phyloP scores from a whole-genome alignment of 2,113 vertebrate species.

The Pterocles orientalis region DNA sequence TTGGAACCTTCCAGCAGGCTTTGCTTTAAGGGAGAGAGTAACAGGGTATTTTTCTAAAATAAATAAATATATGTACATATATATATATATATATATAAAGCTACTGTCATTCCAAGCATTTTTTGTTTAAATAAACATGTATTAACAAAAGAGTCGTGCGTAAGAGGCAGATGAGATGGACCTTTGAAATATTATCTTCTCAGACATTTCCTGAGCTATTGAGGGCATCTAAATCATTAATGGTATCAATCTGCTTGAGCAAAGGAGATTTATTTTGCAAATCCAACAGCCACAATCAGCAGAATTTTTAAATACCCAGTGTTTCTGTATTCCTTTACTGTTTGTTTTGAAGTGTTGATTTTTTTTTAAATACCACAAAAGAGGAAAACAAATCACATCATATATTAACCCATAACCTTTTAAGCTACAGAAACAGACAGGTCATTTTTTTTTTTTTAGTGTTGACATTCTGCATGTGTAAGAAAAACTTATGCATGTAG shows the following conservation, averaged over 20 bases:
- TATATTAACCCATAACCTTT: conserved; percentile 76
- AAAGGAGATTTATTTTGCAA: conserved; percentile 33
- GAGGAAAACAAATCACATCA: conserved; percentile 59
- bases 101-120: neutral
- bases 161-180: neutral
- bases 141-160: neutral
- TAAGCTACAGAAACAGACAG: conserved; percentile 72
- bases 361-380: conserved; percentile 21
- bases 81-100: neutral
- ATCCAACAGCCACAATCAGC: conserved; percentile 7
- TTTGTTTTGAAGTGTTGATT: conserved; percentile 54
- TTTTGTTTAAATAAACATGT: neutral
- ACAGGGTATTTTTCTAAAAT: neutral
- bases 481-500: conserved; percentile 77
- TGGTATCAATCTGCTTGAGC: neutral
- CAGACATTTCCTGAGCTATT: neutral
- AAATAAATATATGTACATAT: neutral
- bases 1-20: neutral
- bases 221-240: conserved; percentile 35
- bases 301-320: conserved; percentile 47
- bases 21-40: neutral
- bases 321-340: conserved; percentile 2
- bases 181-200: conserved; percentile 35
- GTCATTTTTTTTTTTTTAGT: conserved; percentile 75
- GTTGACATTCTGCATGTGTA: conserved; percentile 76